Evolutionary conservation across 2,888 invertebrate species (phyloP).

Genomic region (Philopedon plagiatum): DNA sequence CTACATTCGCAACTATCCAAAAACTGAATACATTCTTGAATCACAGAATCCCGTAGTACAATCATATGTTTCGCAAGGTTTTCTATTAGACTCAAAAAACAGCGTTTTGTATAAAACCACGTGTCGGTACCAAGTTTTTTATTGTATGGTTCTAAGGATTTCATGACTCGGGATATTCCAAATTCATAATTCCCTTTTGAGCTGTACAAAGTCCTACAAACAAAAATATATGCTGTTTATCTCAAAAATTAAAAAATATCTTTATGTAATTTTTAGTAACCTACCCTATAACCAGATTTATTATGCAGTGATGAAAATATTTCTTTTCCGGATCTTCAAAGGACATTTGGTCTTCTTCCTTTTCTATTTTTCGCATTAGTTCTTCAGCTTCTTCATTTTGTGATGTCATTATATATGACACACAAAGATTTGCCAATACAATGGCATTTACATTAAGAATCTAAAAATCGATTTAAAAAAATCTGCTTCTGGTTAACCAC

Average conservation of each 20-base stretch:
- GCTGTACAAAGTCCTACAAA: slow-evolving; percentile 89
- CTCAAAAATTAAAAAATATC: background rate
- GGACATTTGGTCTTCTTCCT: slow-evolving; percentile 94
- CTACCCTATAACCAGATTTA: slow-evolving; percentile 97
- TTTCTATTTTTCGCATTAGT: slow-evolving; percentile 98
- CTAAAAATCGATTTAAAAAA: slow-evolving; percentile 65
- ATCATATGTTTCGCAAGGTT: slow-evolving; percentile 93
- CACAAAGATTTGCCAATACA: slow-evolving; percentile 97
- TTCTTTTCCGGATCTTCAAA: slow-evolving; percentile 95
- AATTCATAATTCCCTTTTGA: slow-evolving; percentile 99
- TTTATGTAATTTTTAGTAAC: too few relatives aligned
- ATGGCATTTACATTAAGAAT: slow-evolving; percentile 97
- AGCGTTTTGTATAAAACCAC: slow-evolving; percentile 98
- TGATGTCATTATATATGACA: slow-evolving; percentile 99
- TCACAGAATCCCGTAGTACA: slow-evolving; percentile 87
- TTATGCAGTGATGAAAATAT: slow-evolving; percentile 96
- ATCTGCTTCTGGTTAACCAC: too few relatives aligned
- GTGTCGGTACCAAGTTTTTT: slow-evolving; percentile 98
- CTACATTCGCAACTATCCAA: slow-evolving; percentile 90
- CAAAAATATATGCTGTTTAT: background rate
- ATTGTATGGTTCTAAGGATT: slow-evolving; percentile 94
- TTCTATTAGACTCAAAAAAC: slow-evolving; percentile 93
- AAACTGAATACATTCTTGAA: slow-evolving; percentile 90
- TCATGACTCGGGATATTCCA: slow-evolving; percentile 96
- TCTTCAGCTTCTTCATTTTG: slow-evolving; percentile 99